These are phyloP conservation scores for Paralichthys olivaceus DNA, from an alignment of 2,113 vertebrate genomes.

Conservation along the genomic window DNA sequence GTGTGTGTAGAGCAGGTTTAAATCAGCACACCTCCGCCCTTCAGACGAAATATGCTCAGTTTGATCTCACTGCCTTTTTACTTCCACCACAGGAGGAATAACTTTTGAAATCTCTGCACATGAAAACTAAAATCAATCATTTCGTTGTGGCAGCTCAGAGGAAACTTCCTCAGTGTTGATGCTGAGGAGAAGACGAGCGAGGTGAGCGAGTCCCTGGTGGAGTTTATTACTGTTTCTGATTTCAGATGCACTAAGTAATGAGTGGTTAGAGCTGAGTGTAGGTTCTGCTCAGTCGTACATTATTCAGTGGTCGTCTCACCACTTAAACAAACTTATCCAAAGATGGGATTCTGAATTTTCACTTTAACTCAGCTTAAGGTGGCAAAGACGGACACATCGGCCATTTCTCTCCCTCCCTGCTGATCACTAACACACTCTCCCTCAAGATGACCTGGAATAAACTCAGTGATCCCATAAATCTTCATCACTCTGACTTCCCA, in stretches of 20 bases:
- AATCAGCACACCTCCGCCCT: neutral
- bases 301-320: constrained; percentile 39
- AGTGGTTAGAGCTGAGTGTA: neutral
- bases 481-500: neutral
- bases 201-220: neutral
- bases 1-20: no score
- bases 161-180: neutral
- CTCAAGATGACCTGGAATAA: neutral
- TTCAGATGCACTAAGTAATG: constrained; percentile 20
- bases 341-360: constrained; percentile 8
- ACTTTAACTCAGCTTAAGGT: neutral
- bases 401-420: neutral
- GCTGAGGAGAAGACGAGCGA: neutral
- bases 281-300: constrained; percentile 26
- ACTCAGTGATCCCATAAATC: no score
- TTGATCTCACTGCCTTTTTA: neutral
- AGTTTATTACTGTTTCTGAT: constrained; percentile 16
- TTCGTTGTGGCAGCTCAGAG: neutral
- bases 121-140: constrained; percentile 6
- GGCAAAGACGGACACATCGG: neutral
- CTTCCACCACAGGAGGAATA: neutral
- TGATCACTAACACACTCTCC: neutral
- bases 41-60: neutral
- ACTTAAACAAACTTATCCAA: constrained; percentile 30
- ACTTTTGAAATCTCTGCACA: neutral